Conservation (phyloP, 2,888 invertebrate species). For the Agriopis marginaria region DNA sequence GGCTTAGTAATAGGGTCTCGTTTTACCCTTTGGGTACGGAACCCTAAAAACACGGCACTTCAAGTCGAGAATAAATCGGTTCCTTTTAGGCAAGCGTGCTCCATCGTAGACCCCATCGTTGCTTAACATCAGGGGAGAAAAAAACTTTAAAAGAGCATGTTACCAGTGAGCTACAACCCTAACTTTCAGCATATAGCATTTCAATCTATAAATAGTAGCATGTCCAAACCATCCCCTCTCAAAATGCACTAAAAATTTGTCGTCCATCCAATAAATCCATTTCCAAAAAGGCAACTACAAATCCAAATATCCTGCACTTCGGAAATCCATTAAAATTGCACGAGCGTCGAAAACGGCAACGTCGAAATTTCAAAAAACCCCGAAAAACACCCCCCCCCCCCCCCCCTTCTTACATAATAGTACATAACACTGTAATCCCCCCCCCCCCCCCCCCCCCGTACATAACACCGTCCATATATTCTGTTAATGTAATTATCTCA, state of each 20-base stretch:
- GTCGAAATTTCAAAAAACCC: slow-evolving; percentile 62
- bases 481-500: slow-evolving; percentile 79
- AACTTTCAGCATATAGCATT: no score
- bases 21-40: no score
- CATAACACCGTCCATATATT: slow-evolving; percentile 54
- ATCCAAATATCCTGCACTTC: slow-evolving; percentile 31
- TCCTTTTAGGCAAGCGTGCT: no score
- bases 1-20: no score
- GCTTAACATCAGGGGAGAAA: no score
- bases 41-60: no score
- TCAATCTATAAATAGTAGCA: no score
- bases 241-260: slow-evolving; percentile 22
- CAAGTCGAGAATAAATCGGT: no score
- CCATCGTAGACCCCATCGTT: no score
- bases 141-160: no score
- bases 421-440: slow-evolving; percentile 38
- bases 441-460: slow-evolving; percentile 29
- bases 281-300: slow-evolving; percentile 31
- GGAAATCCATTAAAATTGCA: slow-evolving; percentile 35
- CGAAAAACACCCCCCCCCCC: slow-evolving; percentile 60
- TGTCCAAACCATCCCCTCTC: background rate
- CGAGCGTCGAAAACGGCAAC: slow-evolving; percentile 31
- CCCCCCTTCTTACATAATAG: slow-evolving; percentile 46
- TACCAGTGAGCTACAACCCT: no score
- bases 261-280: slow-evolving; percentile 23